Base-by-base conservation (phyloP, 2,888 invertebrate genomes). In the Punctoribates punctum region DNA sequence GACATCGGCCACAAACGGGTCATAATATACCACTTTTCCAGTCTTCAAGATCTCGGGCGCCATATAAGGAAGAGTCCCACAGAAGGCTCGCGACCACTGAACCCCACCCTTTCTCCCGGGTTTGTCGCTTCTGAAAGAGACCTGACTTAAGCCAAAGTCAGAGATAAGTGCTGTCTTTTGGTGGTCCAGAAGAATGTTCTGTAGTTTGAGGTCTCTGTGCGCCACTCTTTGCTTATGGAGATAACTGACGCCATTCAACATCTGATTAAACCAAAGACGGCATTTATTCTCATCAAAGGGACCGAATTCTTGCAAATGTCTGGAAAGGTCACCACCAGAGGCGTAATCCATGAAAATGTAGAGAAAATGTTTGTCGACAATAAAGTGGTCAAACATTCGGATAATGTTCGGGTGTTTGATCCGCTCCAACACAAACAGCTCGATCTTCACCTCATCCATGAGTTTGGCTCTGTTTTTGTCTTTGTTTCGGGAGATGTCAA, bases 171-270 rank as follows among this genome's bases (percentile, higher is more conserved):
- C 54, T 3, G 11, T 20, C 54, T 8, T 54, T 4, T n/a, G 1
- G 1, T 54, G 3, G 20, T 54, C 11, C 20, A 54, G 15, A n/a
- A 54, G 54, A 54, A 54, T 54, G 11, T 54, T 54, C 54, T 54
- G 20, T n/a, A 54, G 54, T 54, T 54, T 54, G 54, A 54, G 54
- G 23, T 54, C 54, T 15, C 54, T n/a, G 54, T 54, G 54, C 54
- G 54, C 54, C 23, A 54, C 23, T 6, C 23, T 54, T 11, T 54
- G 2, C n/a, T 20, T 20, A 54, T 54, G 54, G 5, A 54, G 23
- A 20, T 54, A 23, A n/a, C 6, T 54, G 54, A 54, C 54, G 5
- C 54, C 54, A 20, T n/a, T 20, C 6, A 54, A 5, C 1, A 54
- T 54, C 3, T 54, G 20, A 4, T 8, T 54, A 6, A 54, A 20